Evolutionary conservation across 2,888 invertebrate species (phyloP).

Genomic region (Priocnemis perturbator): DNA sequence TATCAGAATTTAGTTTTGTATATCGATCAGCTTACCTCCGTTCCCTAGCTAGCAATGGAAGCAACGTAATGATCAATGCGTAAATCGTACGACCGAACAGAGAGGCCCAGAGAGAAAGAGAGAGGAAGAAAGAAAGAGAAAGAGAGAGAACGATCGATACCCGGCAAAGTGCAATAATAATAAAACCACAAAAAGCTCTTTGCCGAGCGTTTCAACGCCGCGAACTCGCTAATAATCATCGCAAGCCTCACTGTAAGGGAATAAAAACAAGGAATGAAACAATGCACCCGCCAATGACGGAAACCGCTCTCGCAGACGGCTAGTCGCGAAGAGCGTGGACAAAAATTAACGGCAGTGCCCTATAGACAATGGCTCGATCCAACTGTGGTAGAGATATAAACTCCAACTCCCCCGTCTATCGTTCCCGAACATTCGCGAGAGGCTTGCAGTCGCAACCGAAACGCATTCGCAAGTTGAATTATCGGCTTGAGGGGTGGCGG

Average conservation of each 20-base stretch:
- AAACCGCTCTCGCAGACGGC: conserved; percentile 17
- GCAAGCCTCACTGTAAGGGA: conserved; percentile 51
- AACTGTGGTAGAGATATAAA: conserved; percentile 66
- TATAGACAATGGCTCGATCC: conserved; percentile 74
- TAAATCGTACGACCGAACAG: conserved; percentile 47
- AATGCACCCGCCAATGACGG: conserved; percentile 26
- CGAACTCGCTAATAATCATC: conserved; percentile 20
- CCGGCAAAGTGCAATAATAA: conserved; percentile 3
- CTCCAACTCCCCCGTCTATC: conserved; percentile 29
- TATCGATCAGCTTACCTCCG: conserved; percentile 68
- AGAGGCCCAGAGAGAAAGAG: conserved; percentile 47
- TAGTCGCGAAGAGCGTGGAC: neutral
- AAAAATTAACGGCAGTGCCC: conserved; percentile 57
- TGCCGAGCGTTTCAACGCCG: conserved; percentile 10
- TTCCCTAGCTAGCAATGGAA: conserved; percentile 74
- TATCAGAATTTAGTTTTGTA: conserved; percentile 50
- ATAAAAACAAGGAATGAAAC: conserved; percentile 35
- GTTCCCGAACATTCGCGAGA: conserved; percentile 48
- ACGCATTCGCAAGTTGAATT: conserved; percentile 32
- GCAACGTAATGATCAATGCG: conserved; percentile 71
- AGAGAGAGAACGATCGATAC: conserved; percentile 24
- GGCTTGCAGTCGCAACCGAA: conserved; percentile 55
- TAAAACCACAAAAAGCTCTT: neutral
- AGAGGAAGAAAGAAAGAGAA: no score
- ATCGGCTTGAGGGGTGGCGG: no score